phyloP scores from a whole-genome alignment of 2,888 invertebrate species.

The Leistus spinibarbis region DNA sequence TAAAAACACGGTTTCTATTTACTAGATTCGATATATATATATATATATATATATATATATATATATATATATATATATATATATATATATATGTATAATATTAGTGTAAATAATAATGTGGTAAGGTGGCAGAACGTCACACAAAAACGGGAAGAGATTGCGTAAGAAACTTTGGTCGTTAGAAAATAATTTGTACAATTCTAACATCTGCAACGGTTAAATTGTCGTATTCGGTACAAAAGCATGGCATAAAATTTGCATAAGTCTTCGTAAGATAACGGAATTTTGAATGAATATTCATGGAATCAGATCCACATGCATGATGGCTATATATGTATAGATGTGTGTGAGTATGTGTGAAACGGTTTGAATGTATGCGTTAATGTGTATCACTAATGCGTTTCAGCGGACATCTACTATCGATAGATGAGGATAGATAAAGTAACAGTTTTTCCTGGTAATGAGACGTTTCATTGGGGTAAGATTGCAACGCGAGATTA shows the following conservation, averaged over 20 bases:
- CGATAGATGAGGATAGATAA: not conserved
- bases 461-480: not conserved
- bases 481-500: not conserved
- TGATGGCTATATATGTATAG: not conserved
- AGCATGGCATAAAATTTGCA: conserved; percentile 35
- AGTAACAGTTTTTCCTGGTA: not conserved
- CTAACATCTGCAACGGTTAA: conserved; percentile 18
- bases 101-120: too few relatives aligned
- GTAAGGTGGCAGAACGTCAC: not conserved
- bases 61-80: too few relatives aligned
- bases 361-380: not conserved
- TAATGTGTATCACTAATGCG: not conserved
- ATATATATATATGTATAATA: too few relatives aligned
- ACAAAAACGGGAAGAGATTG: not conserved
- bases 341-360: not conserved
- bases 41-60: too few relatives aligned
- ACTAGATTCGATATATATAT: too few relatives aligned
- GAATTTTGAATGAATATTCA: conserved; percentile 37
- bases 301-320: conserved; percentile 24
- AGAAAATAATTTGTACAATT: conserved; percentile 31
- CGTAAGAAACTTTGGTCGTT: conserved; percentile 28
- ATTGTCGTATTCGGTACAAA: conserved; percentile 33
- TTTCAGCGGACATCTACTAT: not conserved
- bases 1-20: too few relatives aligned
- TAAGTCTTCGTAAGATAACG: conserved; percentile 34